Percentiles rank a stretch among this genome's conserved stretches.
phyloP scores from a whole-genome alignment of 1,140 invertebrate species.

The Drosophila grimshawi region DNA sequence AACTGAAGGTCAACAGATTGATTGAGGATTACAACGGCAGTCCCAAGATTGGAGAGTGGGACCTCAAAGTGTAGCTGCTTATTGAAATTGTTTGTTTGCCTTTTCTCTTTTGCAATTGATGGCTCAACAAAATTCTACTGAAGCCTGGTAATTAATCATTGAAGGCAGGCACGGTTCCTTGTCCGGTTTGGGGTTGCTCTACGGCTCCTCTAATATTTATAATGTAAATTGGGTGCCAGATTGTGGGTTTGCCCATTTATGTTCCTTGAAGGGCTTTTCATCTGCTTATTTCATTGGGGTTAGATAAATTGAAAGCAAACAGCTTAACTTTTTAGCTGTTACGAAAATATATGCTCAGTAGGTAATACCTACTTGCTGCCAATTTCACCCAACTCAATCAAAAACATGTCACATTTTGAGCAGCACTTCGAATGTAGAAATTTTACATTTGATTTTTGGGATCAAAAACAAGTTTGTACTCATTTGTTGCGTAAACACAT shows the following conservation, averaged over 20 bases:
- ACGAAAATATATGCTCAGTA: not conserved
- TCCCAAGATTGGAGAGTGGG: not conserved
- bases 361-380: not conserved
- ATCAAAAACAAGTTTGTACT: not conserved
- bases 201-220: constrained; percentile 63
- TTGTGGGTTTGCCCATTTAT: constrained; percentile 14
- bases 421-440: not conserved
- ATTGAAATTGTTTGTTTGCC: constrained; percentile 61
- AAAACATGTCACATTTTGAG: not conserved
- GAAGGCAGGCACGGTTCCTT: not conserved
- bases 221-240: constrained; percentile 56
- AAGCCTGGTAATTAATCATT: constrained; percentile 78
- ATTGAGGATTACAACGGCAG: constrained; percentile 59
- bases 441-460: not conserved
- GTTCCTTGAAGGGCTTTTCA: not conserved
- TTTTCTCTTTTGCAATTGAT: constrained; percentile 56
- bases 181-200: not conserved
- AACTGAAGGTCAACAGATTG: constrained; percentile 76
- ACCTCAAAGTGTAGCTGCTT: constrained; percentile 34
- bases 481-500: not conserved
- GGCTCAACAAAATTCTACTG: constrained; percentile 59
- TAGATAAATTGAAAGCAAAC: constrained; percentile 33
- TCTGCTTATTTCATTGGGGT: constrained; percentile 1
- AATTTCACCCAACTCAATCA: constrained; percentile 1
- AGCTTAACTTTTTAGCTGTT: constrained; percentile 14